These are phyloP conservation scores for Microctenopoma lineatum DNA, from an alignment of 2,797 vertebrate genomes.

Conservation along the genomic window DNA sequence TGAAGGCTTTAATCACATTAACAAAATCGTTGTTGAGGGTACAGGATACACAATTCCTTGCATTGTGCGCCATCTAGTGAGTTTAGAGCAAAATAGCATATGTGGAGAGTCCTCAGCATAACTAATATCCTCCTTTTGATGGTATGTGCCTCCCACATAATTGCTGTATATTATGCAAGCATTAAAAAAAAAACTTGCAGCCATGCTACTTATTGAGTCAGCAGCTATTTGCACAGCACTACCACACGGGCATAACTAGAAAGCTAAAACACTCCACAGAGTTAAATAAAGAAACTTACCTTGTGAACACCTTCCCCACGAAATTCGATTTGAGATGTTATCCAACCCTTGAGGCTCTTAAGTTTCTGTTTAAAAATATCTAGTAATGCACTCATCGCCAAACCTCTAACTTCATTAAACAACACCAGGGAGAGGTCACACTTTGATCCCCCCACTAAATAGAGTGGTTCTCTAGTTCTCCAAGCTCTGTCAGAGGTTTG, in stretches of 20 bases:
- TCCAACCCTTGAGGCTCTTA: background rate
- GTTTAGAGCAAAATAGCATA: slow-evolving; percentile 32
- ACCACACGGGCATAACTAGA: background rate
- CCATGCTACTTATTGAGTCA: background rate
- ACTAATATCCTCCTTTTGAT: background rate
- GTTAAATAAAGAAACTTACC: slow-evolving; percentile 12
- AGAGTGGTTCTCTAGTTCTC: slow-evolving; percentile 17
- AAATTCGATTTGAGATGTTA: slow-evolving; percentile 24
- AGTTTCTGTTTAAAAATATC: slow-evolving; percentile 37
- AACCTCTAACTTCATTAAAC: slow-evolving; percentile 48
- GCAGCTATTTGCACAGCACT: background rate
- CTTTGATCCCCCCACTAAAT: slow-evolving; percentile 36
- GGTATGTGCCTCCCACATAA: background rate
- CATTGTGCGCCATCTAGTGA: slow-evolving; percentile 77
- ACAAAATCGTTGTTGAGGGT: background rate
- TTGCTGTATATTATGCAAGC: background rate
- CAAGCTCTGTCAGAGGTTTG: slow-evolving; percentile 29
- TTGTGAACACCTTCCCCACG: background rate
- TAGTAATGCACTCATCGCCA: slow-evolving; percentile 19
- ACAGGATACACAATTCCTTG: slow-evolving; percentile 55
- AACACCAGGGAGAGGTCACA: slow-evolving; percentile 14
- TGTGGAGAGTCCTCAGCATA: background rate
- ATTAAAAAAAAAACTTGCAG: background rate
- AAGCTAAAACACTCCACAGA: background rate
- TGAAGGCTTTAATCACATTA: background rate